A percentile compares a stretch with the other conserved stretches of the same genome.
These are phyloP conservation scores for Brachypterus glaber DNA, from an alignment of 2,888 invertebrate genomes.

Conservation along the genomic window DNA sequence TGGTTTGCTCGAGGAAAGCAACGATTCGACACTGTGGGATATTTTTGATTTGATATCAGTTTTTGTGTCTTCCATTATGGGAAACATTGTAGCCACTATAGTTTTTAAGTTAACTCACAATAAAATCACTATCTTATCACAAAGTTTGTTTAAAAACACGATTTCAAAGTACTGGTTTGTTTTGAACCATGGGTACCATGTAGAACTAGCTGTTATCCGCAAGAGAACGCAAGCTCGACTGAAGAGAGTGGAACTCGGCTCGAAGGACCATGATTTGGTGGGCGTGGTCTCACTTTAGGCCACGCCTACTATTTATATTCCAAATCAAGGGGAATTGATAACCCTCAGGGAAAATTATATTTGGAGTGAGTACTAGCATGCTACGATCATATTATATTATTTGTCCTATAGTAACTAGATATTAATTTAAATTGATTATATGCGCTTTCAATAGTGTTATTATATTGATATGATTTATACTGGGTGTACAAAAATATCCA, in stretches of 20 bases:
- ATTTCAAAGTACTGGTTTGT: no score
- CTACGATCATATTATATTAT: slow-evolving; percentile 36
- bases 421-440: slow-evolving; percentile 35
- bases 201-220: not conserved
- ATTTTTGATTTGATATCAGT: slow-evolving; percentile 52
- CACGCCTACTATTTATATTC: slow-evolving; percentile 30
- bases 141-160: no score
- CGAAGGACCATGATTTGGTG: slow-evolving; percentile 27
- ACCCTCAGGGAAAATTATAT: slow-evolving; percentile 24
- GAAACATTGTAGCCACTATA: slow-evolving; percentile 22
- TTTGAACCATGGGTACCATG: not conserved
- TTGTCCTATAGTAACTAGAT: slow-evolving; percentile 31
- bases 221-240: slow-evolving; percentile 23
- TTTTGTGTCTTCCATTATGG: slow-evolving; percentile 36
- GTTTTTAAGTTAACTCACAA: no score
- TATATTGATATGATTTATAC: no score
- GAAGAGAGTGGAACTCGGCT: slow-evolving; percentile 24
- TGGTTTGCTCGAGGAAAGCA: slow-evolving; percentile 38
- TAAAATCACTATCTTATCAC: not conserved
- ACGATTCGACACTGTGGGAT: slow-evolving; percentile 64
- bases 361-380: slow-evolving; percentile 30
- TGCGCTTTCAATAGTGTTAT: no score
- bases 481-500: no score
- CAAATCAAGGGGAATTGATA: slow-evolving; percentile 32
- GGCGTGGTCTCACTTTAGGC: slow-evolving; percentile 23